Percentiles rank a stretch among this genome's conserved stretches.
Evolutionary conservation across 2,888 invertebrate genomes (phyloP).

Genomic region (Adineta ricciae): DNA sequence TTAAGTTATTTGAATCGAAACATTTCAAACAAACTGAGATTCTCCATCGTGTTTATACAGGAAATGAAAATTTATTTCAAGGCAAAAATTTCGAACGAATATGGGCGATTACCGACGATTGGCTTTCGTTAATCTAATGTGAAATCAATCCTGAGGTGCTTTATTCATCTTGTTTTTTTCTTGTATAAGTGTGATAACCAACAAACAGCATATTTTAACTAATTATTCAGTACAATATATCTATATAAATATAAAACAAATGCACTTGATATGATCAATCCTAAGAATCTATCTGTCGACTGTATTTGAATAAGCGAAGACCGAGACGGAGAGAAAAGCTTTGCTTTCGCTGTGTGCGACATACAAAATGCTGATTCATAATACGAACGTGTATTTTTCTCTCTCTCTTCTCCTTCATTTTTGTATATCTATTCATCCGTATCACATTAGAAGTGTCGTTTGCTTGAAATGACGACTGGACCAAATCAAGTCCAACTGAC

Average conservation of each 20-base stretch:
- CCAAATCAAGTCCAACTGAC: background rate
- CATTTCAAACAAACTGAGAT: constrained; percentile 4
- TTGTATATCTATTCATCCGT: background rate
- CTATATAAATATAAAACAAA: background rate
- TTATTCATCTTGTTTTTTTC: background rate
- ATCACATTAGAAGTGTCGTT: background rate
- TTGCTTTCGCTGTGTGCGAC: too few species aligned
- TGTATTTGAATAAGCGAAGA: background rate
- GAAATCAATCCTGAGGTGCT: background rate
- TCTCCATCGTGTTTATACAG: constrained; percentile 21
- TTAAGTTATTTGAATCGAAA: background rate
- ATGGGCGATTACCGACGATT: constrained; percentile 14
- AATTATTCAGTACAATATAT: background rate
- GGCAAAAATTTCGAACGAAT: background rate
- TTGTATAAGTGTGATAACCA: background rate
- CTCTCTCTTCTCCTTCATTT: background rate
- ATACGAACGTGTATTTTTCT: too few species aligned
- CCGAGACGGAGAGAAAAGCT: too few species aligned
- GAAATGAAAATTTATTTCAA: background rate
- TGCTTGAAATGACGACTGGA: background rate
- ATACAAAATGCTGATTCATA: too few species aligned
- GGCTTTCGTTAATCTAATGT: background rate
- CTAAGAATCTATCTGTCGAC: background rate
- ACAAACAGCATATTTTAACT: background rate
- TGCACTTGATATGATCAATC: too few species aligned